These are phyloP conservation scores for Cyrtodaria siliqua DNA, from an alignment of 2,888 invertebrate genomes.

Conservation along the genomic window DNA sequence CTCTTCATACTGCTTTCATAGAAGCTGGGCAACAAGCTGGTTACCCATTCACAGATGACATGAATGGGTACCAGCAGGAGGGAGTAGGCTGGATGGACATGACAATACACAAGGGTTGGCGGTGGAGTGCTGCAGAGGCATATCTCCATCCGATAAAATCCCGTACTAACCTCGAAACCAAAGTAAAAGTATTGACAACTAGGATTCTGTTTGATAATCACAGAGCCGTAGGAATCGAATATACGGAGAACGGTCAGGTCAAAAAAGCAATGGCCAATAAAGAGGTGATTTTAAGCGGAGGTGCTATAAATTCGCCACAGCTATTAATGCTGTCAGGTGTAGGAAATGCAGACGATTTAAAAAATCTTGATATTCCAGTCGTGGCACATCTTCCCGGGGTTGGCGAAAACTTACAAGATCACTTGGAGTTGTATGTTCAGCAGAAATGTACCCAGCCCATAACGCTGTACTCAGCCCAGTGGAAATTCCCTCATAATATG, in stretches of 20 bases:
- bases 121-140: constrained; percentile 90
- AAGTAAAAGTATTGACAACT: constrained; percentile 89
- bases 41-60: constrained; percentile 86
- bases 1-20: constrained; percentile 86
- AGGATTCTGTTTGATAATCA: constrained; percentile 85
- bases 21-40: constrained; percentile 86
- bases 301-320: constrained; percentile 97
- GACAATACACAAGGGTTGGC: constrained; percentile 88
- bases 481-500: constrained; percentile 87
- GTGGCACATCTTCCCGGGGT: constrained; percentile 90
- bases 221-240: constrained; percentile 86
- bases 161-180: constrained; percentile 89
- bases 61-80: constrained; percentile 87
- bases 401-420: constrained; percentile 92
- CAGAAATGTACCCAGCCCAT: constrained; percentile 86
- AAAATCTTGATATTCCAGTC: constrained; percentile 88
- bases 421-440: constrained; percentile 89
- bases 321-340: constrained; percentile 97
- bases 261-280: constrained; percentile 88
- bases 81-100: constrained; percentile 87
- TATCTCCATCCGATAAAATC: constrained; percentile 89
- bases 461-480: constrained; percentile 87
- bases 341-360: constrained; percentile 88
- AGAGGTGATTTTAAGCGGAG: constrained; percentile 94
- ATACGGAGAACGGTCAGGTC: constrained; percentile 73